Evolutionary conservation across 2,888 invertebrate genomes (phyloP).

Genomic region (Chaitophorus viminalis): DNA sequence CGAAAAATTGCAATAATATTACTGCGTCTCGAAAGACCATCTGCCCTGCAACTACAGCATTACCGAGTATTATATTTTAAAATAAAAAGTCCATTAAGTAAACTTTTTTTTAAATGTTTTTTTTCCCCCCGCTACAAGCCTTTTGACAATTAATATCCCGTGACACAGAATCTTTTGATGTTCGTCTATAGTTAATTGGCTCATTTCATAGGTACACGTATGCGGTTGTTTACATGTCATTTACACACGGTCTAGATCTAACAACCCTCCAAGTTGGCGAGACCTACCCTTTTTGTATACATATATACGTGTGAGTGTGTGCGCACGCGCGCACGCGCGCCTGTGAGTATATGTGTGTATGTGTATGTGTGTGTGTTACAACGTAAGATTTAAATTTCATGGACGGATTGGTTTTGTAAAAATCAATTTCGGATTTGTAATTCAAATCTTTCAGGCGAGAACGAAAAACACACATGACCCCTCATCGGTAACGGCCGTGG

Average conservation of each 20-base stretch:
- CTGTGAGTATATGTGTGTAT: too few species aligned
- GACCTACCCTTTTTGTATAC: constrained; percentile 11
- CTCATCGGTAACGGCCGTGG: background rate
- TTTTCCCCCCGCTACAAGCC: constrained; percentile 1
- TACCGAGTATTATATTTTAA: background rate
- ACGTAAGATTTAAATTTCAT: constrained; percentile 58
- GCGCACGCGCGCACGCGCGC: too few species aligned
- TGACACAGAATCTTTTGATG: constrained; percentile 50
- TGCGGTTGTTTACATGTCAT: constrained; percentile 55
- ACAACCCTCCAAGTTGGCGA: constrained; percentile 26
- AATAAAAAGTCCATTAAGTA: constrained; percentile 10
- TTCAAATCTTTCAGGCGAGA: constrained; percentile 49
- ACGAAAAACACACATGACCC: constrained; percentile 19
- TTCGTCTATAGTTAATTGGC: constrained; percentile 54
- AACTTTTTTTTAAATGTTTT: background rate
- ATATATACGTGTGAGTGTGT: too few species aligned
- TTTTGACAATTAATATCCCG: constrained; percentile 11
- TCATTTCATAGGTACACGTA: constrained; percentile 51
- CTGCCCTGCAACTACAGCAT: background rate
- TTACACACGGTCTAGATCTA: constrained; percentile 46
- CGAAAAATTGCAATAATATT: background rate
- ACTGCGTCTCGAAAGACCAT: constrained; percentile 5
- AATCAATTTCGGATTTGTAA: constrained; percentile 54
- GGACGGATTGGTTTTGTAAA: constrained; percentile 45
- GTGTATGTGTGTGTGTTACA: background rate